Evolutionary conservation across 92 coral and sea anemone species (phyloP).

Genomic region (Phenganax marumi): DNA sequence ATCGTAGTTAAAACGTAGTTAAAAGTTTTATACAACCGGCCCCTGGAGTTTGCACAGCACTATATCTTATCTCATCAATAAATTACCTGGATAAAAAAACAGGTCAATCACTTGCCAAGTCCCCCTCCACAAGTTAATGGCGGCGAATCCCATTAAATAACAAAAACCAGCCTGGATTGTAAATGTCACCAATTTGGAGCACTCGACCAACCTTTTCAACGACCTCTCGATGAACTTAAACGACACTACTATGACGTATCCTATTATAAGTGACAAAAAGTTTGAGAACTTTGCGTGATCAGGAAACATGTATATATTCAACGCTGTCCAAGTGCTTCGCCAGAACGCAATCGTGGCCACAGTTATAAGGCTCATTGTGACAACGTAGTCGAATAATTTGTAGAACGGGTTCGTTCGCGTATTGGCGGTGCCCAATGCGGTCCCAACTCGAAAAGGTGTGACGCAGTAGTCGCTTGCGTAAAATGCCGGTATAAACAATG

Average conservation of each 20-base stretch:
- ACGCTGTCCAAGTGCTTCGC: constrained; percentile 29
- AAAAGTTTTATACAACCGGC: no score
- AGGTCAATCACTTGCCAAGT: constrained; percentile 25
- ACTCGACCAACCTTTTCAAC: constrained; percentile 4
- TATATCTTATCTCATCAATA: not conserved
- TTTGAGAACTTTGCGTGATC: constrained; percentile 1
- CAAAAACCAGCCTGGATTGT: constrained; percentile 6
- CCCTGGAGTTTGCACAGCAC: no score
- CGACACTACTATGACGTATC: constrained; percentile 12
- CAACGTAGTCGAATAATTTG: constrained; percentile 14
- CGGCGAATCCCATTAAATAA: constrained; percentile 34
- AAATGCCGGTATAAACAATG: constrained; percentile 34
- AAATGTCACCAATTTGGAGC: constrained; percentile 10
- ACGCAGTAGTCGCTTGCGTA: constrained; percentile 17
- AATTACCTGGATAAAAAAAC: constrained; percentile 28
- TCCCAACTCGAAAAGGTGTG: constrained; percentile 32
- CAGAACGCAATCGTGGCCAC: constrained; percentile 20
- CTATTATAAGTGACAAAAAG: constrained; percentile 1
- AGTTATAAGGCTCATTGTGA: constrained; percentile 29
- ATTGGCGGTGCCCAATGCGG: constrained; percentile 23
- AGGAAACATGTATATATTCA: constrained; percentile 27
- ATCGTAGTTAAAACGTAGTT: no score
- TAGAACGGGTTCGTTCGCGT: not conserved
- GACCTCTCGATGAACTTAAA: constrained; percentile 10
- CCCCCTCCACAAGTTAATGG: constrained; percentile 37